These are phyloP conservation scores for Alca torda DNA, from an alignment of 2,797 vertebrate genomes.

Conservation along the genomic window DNA sequence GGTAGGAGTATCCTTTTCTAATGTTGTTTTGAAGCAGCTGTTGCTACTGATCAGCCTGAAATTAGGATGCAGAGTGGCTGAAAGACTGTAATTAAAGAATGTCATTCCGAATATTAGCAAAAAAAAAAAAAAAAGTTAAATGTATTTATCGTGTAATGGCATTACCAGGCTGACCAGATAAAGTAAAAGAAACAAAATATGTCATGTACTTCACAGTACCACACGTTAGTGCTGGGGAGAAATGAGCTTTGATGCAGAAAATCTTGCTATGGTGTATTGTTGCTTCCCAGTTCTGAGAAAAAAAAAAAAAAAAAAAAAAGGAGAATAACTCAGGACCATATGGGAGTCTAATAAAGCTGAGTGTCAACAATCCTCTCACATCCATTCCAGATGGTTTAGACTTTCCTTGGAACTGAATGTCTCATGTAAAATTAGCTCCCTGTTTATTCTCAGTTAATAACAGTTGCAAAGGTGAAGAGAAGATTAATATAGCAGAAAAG, in stretches of 20 bases:
- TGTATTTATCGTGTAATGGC: background rate
- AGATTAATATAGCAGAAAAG: background rate
- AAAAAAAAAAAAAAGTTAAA: background rate
- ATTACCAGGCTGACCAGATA: background rate
- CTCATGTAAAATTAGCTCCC: background rate
- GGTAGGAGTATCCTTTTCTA: background rate
- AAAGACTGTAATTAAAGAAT: background rate
- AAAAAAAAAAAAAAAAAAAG: background rate
- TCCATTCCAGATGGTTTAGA: background rate
- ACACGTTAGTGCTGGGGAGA: background rate
- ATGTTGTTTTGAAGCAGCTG: background rate
- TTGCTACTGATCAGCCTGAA: background rate
- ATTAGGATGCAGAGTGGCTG: background rate
- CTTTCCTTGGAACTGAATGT: background rate
- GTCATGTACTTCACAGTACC: background rate
- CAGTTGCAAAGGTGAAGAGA: slow-evolving; percentile 13
- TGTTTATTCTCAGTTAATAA: slow-evolving; percentile 15
- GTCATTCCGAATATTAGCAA: background rate
- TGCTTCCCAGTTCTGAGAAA: background rate
- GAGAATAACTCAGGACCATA: background rate
- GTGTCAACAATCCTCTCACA: background rate
- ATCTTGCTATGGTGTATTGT: background rate
- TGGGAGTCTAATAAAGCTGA: background rate
- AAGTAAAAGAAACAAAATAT: background rate
- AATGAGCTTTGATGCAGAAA: background rate